Evolutionary conservation across 2,888 invertebrate genomes (phyloP), one percentile per base, ranked within the genome.

Genomic region (Habrosyne pyritoides): DNA sequence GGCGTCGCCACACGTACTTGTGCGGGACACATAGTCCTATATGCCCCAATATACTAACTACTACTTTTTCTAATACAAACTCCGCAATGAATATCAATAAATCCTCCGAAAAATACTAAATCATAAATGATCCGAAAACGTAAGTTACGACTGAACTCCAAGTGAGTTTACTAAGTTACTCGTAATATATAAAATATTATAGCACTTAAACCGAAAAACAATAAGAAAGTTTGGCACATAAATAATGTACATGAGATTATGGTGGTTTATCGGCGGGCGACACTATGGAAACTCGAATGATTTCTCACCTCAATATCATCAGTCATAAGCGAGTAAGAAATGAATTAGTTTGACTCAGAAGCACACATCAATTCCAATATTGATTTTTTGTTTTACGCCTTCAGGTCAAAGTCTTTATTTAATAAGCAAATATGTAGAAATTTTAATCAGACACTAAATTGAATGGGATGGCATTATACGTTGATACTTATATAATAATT

Each of bases 151-250:
- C 42, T 14, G 0, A 42, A 18, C 18, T 66, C 21, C 30, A 24
- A 53, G 2, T 6, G 30, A 50, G 24, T 50, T 28, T 21, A 18
- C 49, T 8, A 50, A 50, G 26, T 18, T 50, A 55, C 55, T 54
- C 14, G 61, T 60, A 60, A 61, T 75, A 77, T 75, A 68, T 76
- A 75, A 82, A 81, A 77, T 80, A 77, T 81, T 77, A 79, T 74
- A 72, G 68, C 69, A 64, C 64, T 69, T 70, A 67, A 59, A 81
- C 75, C 78, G 80, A 77, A 86, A 86, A 87, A 87, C 87, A 87
- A 87, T 86, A 85, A 71, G 67, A 77, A 86, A 87, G 67, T 87
- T 84, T 67, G 59, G 59, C 69, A 79, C 77, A 87, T 87, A 87
- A 87, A 88, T 87, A 86, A 87, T 86, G 81, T 75, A 86, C 73